Conservation (phyloP, 2,888 invertebrate genomes). For the Prostheceraeus crozeri region DNA sequence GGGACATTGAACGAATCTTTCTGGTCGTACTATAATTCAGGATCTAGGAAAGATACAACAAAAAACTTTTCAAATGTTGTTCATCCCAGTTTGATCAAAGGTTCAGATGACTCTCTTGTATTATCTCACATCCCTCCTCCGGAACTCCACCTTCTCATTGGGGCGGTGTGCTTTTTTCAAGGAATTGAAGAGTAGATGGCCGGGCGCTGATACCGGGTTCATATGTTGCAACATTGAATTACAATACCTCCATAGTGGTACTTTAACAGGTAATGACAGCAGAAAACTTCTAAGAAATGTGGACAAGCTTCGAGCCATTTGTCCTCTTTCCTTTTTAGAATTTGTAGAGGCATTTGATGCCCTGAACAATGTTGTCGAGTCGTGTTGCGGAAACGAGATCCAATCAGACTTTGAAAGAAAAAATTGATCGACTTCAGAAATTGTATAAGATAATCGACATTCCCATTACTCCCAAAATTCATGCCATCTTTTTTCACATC, state of each 20-base stretch:
- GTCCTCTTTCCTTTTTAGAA: slow-evolving; percentile 20
- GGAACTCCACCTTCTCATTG: slow-evolving; percentile 18
- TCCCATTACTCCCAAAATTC: too few relatives aligned
- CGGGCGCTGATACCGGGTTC: slow-evolving; percentile 24
- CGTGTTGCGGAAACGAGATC: too few relatives aligned
- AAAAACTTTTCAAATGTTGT: slow-evolving; percentile 22
- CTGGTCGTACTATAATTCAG: slow-evolving; percentile 17
- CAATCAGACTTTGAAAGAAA: too few relatives aligned
- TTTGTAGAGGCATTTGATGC: too few relatives aligned
- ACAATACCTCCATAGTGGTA: slow-evolving; percentile 20
- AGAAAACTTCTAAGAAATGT: slow-evolving; percentile 14
- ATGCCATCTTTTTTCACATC: too few relatives aligned
- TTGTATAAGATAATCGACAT: too few relatives aligned
- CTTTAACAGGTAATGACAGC: slow-evolving; percentile 28
- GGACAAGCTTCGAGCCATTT: slow-evolving; percentile 19
- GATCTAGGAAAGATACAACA: background rate
- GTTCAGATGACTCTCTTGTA: slow-evolving; percentile 4
- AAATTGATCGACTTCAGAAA: too few relatives aligned
- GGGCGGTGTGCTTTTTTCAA: slow-evolving; percentile 14
- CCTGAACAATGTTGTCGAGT: too few relatives aligned
- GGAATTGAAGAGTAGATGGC: slow-evolving; percentile 26
- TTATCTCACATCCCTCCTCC: slow-evolving; percentile 12
- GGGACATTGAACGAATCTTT: slow-evolving; percentile 14
- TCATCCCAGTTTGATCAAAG: slow-evolving; percentile 23
- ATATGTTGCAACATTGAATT: slow-evolving; percentile 29